A percentile compares a stretch with the other conserved stretches of the same genome.
These are phyloP conservation scores for Coturnix japonica DNA, from an alignment of 2,113 vertebrate genomes.

Conservation along the genomic window DNA sequence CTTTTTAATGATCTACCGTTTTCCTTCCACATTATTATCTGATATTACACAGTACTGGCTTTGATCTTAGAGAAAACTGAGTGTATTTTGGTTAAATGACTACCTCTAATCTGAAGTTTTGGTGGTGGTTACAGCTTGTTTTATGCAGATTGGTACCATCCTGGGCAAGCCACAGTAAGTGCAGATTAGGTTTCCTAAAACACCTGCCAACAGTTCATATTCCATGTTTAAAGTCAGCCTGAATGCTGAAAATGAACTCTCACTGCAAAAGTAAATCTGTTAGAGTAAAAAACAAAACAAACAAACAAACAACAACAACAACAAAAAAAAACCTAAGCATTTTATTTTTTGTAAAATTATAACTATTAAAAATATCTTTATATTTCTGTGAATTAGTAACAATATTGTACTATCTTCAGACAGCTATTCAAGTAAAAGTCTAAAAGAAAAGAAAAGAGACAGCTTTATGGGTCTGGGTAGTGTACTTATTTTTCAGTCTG, in stretches of 20 bases:
- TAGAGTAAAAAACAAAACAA: neutral
- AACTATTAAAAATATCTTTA: neutral
- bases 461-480: slow-evolving; percentile 33
- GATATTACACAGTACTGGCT: neutral
- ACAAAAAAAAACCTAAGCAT: neutral
- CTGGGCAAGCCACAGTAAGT: neutral
- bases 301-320: no score
- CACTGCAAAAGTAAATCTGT: neutral
- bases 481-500: slow-evolving; percentile 33
- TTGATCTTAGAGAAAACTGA: neutral
- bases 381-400: neutral
- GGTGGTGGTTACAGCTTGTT: neutral
- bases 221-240: neutral
- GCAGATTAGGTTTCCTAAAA: neutral
- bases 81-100: neutral
- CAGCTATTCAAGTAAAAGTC: neutral
- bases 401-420: neutral
- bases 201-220: neutral
- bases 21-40: neutral
- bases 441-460: neutral
- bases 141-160: neutral
- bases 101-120: neutral
- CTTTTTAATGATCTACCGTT: neutral
- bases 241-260: neutral
- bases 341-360: neutral